These are phyloP conservation scores for Neofelis nebulosa DNA, from an alignment of 2,113 vertebrate genomes.

Conservation along the genomic window DNA sequence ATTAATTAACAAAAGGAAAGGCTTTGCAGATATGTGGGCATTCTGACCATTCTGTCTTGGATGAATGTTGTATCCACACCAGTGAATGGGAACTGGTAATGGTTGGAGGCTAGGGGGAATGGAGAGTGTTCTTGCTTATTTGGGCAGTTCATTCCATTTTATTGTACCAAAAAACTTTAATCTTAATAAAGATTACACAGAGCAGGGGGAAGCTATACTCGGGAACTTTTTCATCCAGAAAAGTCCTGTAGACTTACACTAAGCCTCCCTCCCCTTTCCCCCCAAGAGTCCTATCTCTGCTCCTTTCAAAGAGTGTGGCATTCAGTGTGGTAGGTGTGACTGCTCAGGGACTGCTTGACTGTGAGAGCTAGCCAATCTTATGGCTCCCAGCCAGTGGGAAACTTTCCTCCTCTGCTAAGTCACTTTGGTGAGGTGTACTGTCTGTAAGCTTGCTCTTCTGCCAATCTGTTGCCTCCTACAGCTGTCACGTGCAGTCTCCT, in stretches of 20 bases:
- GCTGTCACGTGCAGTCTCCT: background rate
- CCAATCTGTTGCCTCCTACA: background rate
- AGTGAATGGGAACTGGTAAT: background rate
- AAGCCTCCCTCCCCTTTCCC: background rate
- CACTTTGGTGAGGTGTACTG: background rate
- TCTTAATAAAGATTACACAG: background rate
- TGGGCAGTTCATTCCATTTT: background rate
- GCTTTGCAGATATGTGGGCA: background rate
- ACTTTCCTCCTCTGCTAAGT: background rate
- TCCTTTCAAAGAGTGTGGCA: background rate
- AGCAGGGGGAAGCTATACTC: background rate
- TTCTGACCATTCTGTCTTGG: background rate
- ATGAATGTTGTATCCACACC: accelerated
- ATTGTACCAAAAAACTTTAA: background rate
- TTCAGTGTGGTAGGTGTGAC: background rate
- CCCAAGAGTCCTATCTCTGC: background rate
- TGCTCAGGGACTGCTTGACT: background rate
- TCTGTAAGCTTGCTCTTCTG: background rate
- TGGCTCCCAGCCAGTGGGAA: background rate
- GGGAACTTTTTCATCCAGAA: background rate
- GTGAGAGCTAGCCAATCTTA: background rate
- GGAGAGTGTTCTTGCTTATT: background rate
- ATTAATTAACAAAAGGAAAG: background rate
- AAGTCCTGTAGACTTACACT: background rate
- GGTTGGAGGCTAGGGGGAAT: accelerated